Conservation (phyloP, 1,140 invertebrate species). For the Himalopsyche phryganea region DNA sequence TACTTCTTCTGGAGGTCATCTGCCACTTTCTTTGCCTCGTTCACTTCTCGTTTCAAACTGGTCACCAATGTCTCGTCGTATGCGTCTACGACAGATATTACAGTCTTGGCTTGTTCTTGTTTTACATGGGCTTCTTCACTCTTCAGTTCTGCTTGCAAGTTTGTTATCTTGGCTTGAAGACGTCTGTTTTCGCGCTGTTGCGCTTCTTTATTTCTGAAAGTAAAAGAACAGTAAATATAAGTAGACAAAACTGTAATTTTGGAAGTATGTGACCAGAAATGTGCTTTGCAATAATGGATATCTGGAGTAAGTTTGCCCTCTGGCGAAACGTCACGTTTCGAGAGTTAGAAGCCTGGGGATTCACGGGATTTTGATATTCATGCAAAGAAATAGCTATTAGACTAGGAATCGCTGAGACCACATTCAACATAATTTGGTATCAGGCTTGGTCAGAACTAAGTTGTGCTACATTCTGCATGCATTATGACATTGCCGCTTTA, state of each 20-base stretch:
- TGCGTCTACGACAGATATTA: slow-evolving; percentile 51
- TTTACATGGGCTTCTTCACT: slow-evolving; percentile 58
- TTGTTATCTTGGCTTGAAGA: slow-evolving; percentile 70
- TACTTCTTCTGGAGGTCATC: slow-evolving; percentile 79
- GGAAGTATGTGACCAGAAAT: too few relatives aligned
- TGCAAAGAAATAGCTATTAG: too few relatives aligned
- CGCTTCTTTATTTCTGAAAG: slow-evolving; percentile 72
- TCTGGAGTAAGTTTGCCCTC: too few relatives aligned
- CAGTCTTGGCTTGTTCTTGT: slow-evolving; percentile 61
- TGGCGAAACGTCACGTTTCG: too few relatives aligned
- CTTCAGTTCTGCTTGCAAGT: slow-evolving; percentile 73
- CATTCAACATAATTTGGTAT: too few relatives aligned
- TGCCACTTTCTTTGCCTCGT: slow-evolving; percentile 69
- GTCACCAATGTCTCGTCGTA: slow-evolving; percentile 59
- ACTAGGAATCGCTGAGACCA: too few relatives aligned
- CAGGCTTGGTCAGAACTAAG: too few relatives aligned
- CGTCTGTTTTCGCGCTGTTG: slow-evolving; percentile 83
- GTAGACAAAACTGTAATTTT: not conserved
- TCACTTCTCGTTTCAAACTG: slow-evolving; percentile 70
- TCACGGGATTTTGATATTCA: too few relatives aligned
- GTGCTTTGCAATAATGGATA: too few relatives aligned
- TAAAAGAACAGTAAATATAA: not conserved
- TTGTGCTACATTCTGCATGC: too few relatives aligned
- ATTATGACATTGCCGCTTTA: too few relatives aligned
- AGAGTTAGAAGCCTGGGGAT: too few relatives aligned